Evolutionary conservation across 2,797 vertebrate genomes (phyloP), one percentile per base, ranked within the genome.

Genomic region (Hydrolagus colliei): DNA sequence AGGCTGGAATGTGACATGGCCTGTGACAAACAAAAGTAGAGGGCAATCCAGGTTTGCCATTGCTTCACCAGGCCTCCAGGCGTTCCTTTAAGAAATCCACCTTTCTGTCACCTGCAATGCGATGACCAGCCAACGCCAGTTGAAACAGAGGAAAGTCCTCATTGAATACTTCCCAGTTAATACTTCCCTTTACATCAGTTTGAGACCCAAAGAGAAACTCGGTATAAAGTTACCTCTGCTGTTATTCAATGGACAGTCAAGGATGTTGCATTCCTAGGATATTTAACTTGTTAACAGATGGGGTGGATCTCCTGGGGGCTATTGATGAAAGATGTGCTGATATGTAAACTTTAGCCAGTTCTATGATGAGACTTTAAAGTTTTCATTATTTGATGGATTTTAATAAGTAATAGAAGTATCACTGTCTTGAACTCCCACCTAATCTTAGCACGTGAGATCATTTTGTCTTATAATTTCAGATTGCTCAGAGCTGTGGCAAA

Each of bases 211-310:
- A 84, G 65, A 52, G 41, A 52, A 52, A 52, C 20, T 84, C 41
- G 14, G 65, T 84, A 22, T 84, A 35, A 84, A 35, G 41, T 84
- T 84, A 71, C 27, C 41, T 84, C 32, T 84, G 65, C 68, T 84
- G 12, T 35, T 65, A 80, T 68, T 35, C 27, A 22, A 22, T 68
- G 65, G 68, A 71, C 68, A 84, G 65, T 11, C 79, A 84, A 68
- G 20, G 79, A 41, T 68, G 27, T 67, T 41, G 79, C 65, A 4
- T 73, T 85, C 90, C 90, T 84, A 72, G 32, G 88, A 88, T 90
- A 88, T 8, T 63, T 90, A 52, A 86, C 82, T 62, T 20, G 79
- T 87, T 90, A 86, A 86, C 86, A 89, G 88, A 87, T 85, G 86
- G 63, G 86, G 84, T 87, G 86, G 87, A 9, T 35, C 32, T 27